These are phyloP conservation scores for Beroe ovata DNA, from an alignment of 37 sponge, comb jelly and placozoan genomes.

Conservation along the genomic window DNA sequence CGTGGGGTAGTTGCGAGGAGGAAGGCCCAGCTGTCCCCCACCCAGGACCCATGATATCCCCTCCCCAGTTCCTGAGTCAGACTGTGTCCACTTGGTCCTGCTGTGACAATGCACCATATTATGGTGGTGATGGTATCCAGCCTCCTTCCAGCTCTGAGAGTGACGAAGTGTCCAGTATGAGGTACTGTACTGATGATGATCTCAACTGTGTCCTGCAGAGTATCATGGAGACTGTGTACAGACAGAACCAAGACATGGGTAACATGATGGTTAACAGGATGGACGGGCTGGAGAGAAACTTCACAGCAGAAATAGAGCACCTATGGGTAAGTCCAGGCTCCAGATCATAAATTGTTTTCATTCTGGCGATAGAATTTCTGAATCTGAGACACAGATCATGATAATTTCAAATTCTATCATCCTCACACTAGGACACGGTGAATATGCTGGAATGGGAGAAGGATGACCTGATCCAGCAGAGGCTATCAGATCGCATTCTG, in stretches of 20 bases:
- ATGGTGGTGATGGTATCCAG: not conserved
- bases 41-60: not conserved
- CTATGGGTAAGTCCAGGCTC: too few relatives aligned
- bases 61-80: not conserved
- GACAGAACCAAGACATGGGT: not conserved
- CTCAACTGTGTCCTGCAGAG: not conserved
- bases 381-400: too few relatives aligned
- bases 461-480: not conserved
- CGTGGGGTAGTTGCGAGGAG: conserved; percentile 14
- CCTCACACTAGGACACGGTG: not conserved
- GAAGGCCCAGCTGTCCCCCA: not conserved
- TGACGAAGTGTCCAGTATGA: not conserved
- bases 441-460: conserved; percentile 41
- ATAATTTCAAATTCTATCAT: too few relatives aligned
- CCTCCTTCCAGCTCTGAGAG: not conserved
- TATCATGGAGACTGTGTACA: conserved; percentile 14
- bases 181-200: conserved; percentile 4
- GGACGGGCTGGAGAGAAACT: not conserved
- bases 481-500: conserved; percentile 23
- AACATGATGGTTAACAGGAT: not conserved
- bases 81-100: not conserved
- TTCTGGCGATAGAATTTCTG: too few relatives aligned
- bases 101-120: too few relatives aligned
- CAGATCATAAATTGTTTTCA: too few relatives aligned
- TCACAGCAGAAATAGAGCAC: not conserved